Evolutionary conservation across 2,113 vertebrate genomes (phyloP), one percentile per base, ranked within the genome.

Genomic region (Mesembrinibis cayennensis): DNA sequence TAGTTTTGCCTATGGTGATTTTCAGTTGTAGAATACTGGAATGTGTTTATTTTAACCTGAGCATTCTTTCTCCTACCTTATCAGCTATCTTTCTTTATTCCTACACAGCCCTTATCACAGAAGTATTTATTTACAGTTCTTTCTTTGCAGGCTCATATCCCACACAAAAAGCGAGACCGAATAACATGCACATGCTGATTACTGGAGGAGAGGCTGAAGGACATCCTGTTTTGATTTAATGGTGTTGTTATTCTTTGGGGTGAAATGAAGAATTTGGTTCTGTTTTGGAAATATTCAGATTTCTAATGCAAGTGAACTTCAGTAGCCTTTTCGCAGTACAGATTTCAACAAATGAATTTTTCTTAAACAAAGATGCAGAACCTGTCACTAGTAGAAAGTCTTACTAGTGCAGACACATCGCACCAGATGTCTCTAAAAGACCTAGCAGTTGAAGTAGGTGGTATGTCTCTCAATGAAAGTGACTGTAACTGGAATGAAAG

Each of bases 101-200:
- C 89, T 66, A 27, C 44, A 9, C 59, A 76, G 76, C 42, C 49
- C 47, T 94, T 96, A 96, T 95, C 94, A 73, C 81, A 87, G 63
- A 83, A 67, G 42, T 88, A 91, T 95, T 96, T 96, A 95, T 94
- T 96, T 96, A 56, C n/a, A 77, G 82, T 93, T 84, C 87, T 96
- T 94, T 87, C 80, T 89, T 95, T 95, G 32, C 93, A 97, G 97
- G 82, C 78, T 73, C 47, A 83, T 91, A 47, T 20, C 82, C 65
- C 27, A 16, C 52, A 36, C 72, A 53, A 67, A 96, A 91, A 95
- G 73, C 36, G 70, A 80, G 82, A 59, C 86, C 5, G 40, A 88
- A 38, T 34, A 87, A 81, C 36, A 8, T 7, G 69, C 78, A 19
- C 80, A 17, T 63, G 63, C 71, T 8, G 78, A 66, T 78, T 47